A percentile compares a stretch with the other conserved stretches of the same genome.
Conservation (phyloP, 2,888 invertebrate genomes). For the Dastarcus helophoroides region DNA sequence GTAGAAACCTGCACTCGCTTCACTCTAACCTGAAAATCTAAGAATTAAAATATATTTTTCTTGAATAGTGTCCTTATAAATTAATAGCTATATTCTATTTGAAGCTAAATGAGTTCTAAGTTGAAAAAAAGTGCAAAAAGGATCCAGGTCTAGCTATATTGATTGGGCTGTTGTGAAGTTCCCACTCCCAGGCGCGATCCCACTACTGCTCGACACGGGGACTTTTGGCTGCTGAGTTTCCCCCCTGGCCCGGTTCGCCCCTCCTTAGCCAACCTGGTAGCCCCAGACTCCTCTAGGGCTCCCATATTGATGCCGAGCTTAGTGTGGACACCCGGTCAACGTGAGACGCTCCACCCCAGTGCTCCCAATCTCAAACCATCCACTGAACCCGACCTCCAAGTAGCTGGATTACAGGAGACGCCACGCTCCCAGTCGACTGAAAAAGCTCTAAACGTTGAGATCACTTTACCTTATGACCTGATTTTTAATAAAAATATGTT, state of each 20-base stretch:
- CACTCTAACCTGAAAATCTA: no score
- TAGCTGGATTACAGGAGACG: conserved; percentile 95
- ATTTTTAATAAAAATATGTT: no score
- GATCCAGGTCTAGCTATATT: conserved; percentile 63
- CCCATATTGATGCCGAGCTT: conserved; percentile 97
- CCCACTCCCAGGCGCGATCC: conserved; percentile 96
- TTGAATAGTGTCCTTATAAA: no score
- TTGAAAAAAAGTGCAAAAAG: conserved; percentile 43
- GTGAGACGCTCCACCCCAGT: conserved; percentile 53
- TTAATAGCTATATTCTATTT: no score
- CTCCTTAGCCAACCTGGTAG: conserved; percentile 91
- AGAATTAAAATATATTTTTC: no score
- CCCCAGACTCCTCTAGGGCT: conserved; percentile 69
- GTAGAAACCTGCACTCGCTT: no score
- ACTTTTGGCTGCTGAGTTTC: conserved; percentile 99
- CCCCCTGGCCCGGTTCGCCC: conserved; percentile 97
- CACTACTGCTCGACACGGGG: conserved; percentile 97
- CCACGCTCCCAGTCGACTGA: conserved; percentile 72
- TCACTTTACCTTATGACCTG: no score
- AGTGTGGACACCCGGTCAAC: conserved; percentile 92
- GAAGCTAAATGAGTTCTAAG: no score
- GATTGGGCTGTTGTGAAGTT: conserved; percentile 76
- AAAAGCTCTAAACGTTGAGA: no score
- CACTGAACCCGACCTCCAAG: conserved; percentile 84
- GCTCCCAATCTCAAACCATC: conserved; percentile 87